Percentiles rank a stretch among this genome's conserved stretches.
These are phyloP conservation scores for Cololabis saira DNA, from an alignment of 2,113 vertebrate species.

Conservation along the genomic window DNA sequence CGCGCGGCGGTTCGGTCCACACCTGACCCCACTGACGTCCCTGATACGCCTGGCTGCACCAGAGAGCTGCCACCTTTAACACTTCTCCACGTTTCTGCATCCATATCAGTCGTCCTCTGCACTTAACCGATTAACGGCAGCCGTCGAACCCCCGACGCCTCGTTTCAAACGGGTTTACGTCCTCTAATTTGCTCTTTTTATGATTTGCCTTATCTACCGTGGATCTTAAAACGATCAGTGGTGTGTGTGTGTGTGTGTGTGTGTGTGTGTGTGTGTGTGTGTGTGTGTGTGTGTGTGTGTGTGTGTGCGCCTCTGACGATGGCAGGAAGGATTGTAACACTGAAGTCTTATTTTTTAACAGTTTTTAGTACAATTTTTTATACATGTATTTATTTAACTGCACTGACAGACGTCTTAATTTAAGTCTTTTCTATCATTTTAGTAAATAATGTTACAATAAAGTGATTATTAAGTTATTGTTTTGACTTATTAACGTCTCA, in stretches of 20 bases:
- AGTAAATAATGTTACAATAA: conserved; percentile 57
- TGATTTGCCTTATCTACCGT: conserved; percentile 21
- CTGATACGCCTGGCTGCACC: conserved; percentile 28
- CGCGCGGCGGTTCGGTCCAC: conserved; percentile 6
- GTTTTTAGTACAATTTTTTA: conserved; percentile 58
- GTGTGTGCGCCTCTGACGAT: conserved; percentile 27
- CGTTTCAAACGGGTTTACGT: conserved; percentile 24
- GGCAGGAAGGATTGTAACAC: conserved; percentile 39
- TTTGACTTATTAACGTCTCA: not conserved
- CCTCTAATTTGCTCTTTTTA: conserved; percentile 27
- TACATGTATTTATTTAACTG: conserved; percentile 66
- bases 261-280: not conserved
- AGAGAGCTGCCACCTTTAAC: conserved; percentile 36
- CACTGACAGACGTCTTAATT: conserved; percentile 55
- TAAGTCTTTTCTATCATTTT: conserved; percentile 63
- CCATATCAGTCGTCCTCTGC: not conserved
- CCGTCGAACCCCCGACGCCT: not conserved
- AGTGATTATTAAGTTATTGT: conserved; percentile 48
- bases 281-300: not conserved
- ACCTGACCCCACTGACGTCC: conserved; percentile 20
- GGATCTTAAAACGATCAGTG: conserved; percentile 2
- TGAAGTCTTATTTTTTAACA: conserved; percentile 51
- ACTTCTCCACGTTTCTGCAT: conserved; percentile 11
- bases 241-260: not conserved
- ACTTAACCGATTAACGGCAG: conserved; percentile 24